Percentiles rank a stretch among this genome's conserved stretches.
Conservation (phyloP, 2,113 vertebrate genomes). For the Ramphastos sulfuratus region DNA sequence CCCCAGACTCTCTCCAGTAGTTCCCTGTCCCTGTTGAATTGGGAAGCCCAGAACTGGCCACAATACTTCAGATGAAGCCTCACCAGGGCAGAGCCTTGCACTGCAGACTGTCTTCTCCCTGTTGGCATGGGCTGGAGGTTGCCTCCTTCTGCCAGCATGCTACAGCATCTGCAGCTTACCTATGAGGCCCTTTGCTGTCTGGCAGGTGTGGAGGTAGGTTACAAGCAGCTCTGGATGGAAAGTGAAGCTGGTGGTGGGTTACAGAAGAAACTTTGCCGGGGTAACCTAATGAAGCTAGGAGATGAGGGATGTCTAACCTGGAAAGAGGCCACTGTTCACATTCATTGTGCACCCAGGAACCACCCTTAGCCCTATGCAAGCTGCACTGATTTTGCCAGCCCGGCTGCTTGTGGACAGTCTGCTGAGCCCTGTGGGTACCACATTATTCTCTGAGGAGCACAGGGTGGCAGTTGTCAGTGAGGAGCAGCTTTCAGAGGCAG, state of each 20-base stretch:
- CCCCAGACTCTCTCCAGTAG: too few species aligned
- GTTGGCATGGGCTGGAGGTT: fast-evolving
- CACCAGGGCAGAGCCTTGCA: too few species aligned
- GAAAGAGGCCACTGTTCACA: background rate
- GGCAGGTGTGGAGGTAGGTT: fast-evolving
- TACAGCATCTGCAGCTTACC: background rate
- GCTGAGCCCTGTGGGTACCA: fast-evolving
- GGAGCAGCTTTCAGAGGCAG: background rate
- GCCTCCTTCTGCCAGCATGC: background rate
- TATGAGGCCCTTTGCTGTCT: fast-evolving
- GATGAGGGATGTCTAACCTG: background rate
- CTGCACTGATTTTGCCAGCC: background rate
- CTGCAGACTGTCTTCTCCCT: background rate
- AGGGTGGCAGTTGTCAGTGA: background rate
- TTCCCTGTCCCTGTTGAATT: too few species aligned
- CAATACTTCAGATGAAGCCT: too few species aligned
- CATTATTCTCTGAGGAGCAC: fast-evolving
- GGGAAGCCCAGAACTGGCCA: too few species aligned
- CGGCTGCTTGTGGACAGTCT: fast-evolving
- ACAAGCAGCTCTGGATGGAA: background rate
- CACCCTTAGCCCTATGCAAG: background rate
- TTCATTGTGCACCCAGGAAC: background rate
- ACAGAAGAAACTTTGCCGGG: background rate
- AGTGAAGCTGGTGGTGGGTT: background rate
- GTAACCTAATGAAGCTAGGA: background rate